phyloP scores from a whole-genome alignment of 2,113 vertebrate species.

The Crotalus viridis region DNA sequence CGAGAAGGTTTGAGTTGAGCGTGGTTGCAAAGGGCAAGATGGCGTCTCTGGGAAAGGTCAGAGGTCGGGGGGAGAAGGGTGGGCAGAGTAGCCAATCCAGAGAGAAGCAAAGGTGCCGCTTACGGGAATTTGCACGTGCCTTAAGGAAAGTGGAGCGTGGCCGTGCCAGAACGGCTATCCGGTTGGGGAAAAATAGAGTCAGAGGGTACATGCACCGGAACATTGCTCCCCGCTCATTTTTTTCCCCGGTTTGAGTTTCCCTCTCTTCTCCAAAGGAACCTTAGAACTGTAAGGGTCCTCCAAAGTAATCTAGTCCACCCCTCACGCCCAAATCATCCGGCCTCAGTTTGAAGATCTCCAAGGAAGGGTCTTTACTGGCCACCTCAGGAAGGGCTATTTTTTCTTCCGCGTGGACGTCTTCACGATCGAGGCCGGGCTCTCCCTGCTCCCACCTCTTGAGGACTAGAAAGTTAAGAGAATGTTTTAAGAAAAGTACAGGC shows the following conservation, averaged over 20 bases:
- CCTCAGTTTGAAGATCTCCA: background rate
- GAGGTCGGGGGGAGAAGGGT: background rate
- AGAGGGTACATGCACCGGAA: too few species aligned
- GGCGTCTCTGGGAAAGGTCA: constrained; percentile 22
- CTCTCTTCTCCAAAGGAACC: background rate
- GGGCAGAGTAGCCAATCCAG: background rate
- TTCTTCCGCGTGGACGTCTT: background rate
- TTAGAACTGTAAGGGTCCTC: background rate
- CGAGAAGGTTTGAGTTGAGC: background rate
- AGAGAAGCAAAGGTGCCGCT: background rate
- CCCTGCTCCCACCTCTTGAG: background rate
- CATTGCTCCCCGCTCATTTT: background rate
- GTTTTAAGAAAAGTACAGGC: background rate
- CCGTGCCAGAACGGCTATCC: background rate
- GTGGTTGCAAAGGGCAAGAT: background rate
- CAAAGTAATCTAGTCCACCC: background rate
- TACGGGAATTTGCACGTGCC: background rate
- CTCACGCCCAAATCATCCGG: background rate
- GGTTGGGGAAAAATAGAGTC: background rate
- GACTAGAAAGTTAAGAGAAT: background rate
- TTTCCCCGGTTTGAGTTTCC: background rate
- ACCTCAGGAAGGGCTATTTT: background rate
- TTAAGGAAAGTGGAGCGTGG: background rate
- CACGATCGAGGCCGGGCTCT: background rate
- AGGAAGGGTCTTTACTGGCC: too few species aligned